These are phyloP conservation scores for Globia sparganii DNA, from an alignment of 2,888 invertebrate genomes.

Conservation along the genomic window DNA sequence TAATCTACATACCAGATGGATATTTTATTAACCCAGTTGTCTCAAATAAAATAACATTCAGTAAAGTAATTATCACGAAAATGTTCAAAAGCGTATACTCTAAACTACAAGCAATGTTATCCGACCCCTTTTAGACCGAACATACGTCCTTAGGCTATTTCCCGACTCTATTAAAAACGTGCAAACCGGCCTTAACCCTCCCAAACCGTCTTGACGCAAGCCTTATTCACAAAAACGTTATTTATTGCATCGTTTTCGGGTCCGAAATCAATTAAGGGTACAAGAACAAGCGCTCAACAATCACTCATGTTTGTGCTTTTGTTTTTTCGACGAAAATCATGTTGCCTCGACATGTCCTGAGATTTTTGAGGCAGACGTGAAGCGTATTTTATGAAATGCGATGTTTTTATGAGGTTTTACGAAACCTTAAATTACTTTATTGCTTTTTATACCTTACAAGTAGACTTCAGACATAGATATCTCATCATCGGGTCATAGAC, in stretches of 20 bases:
- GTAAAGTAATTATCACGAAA: too few relatives aligned
- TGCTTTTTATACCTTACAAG: neutral
- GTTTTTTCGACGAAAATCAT: constrained; percentile 48
- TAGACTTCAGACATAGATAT: neutral
- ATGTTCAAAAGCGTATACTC: too few relatives aligned
- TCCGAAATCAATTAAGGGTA: constrained; percentile 56
- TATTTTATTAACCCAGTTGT: too few relatives aligned
- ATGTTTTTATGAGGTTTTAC: neutral
- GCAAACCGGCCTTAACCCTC: constrained; percentile 8
- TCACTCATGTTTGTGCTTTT: constrained; percentile 48
- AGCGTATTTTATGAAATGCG: neutral
- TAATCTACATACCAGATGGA: too few relatives aligned
- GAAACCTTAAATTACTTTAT: neutral
- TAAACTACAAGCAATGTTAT: neutral
- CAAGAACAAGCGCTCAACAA: constrained; percentile 24
- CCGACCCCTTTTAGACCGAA: too few relatives aligned
- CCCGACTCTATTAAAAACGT: neutral
- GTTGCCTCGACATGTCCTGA: neutral
- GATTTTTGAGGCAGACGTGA: constrained; percentile 8
- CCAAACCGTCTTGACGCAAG: neutral
- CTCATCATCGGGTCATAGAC: too few relatives aligned
- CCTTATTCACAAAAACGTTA: constrained; percentile 40
- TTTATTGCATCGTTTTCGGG: constrained; percentile 52
- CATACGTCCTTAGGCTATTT: neutral
- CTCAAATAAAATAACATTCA: too few relatives aligned